These are phyloP conservation scores for Oceanodroma leucorhoa DNA, from an alignment of 2,797 vertebrate genomes.

Conservation along the genomic window DNA sequence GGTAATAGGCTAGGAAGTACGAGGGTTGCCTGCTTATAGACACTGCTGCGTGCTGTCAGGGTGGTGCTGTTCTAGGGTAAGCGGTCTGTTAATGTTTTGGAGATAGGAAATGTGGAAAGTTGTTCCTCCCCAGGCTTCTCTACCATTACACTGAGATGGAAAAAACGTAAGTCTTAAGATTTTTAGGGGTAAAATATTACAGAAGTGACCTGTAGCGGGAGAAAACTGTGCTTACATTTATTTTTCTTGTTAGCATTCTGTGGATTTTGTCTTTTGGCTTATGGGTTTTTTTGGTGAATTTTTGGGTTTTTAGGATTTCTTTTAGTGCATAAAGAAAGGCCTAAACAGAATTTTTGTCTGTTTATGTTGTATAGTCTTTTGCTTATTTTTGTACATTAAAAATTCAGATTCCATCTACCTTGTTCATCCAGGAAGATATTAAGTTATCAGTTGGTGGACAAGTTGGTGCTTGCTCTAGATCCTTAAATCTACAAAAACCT, in stretches of 20 bases:
- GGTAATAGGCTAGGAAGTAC: neutral
- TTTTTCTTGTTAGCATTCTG: neutral
- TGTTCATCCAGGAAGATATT: neutral
- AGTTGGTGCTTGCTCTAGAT: neutral
- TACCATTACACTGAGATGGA: neutral
- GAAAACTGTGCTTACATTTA: neutral
- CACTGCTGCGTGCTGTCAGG: neutral
- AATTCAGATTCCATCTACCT: neutral
- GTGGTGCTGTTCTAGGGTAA: neutral
- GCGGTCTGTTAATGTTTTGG: neutral
- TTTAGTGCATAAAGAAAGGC: neutral
- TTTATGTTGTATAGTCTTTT: neutral
- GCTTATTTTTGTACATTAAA: neutral
- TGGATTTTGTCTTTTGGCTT: neutral
- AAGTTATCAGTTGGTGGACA: neutral
- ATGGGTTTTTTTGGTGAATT: neutral
- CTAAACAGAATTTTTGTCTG: neutral
- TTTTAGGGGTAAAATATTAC: neutral
- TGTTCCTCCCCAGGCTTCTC: neutral
- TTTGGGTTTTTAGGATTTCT: neutral
- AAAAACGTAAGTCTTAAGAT: neutral
- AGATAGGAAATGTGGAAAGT: neutral
- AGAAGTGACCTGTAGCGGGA: neutral
- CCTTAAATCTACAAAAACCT: neutral
- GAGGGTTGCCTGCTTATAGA: neutral